These are phyloP conservation scores for Oxytorus armatus DNA, from an alignment of 2,888 invertebrate species.

Conservation along the genomic window DNA sequence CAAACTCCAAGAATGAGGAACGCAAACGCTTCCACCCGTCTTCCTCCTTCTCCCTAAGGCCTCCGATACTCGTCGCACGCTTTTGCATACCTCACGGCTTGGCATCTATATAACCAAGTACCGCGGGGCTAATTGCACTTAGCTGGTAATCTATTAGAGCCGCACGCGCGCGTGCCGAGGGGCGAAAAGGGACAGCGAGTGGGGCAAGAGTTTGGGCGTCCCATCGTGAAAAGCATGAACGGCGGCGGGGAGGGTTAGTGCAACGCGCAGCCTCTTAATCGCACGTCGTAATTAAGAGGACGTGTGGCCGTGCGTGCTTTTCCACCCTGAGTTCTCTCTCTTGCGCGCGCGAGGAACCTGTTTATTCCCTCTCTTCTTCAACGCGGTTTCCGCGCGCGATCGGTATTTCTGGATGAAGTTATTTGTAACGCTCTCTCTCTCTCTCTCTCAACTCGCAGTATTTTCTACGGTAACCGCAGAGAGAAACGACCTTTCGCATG, in stretches of 20 bases:
- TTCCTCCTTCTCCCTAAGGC: slow-evolving; percentile 38
- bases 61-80: slow-evolving; percentile 24
- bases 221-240: slow-evolving; percentile 29
- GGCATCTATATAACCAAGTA: slow-evolving; percentile 44
- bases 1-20: slow-evolving; percentile 48
- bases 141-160: slow-evolving; percentile 66
- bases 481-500: not conserved
- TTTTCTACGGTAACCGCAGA: slow-evolving; percentile 41
- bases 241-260: slow-evolving; percentile 34
- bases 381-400: slow-evolving; percentile 43
- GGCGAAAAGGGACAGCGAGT: slow-evolving; percentile 20
- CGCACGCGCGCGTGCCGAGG: slow-evolving; percentile 65
- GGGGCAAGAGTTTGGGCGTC: slow-evolving; percentile 38
- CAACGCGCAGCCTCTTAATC: slow-evolving; percentile 64
- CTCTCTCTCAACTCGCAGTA: slow-evolving; percentile 35
- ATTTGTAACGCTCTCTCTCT: slow-evolving; percentile 60
- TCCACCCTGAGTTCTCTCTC: slow-evolving; percentile 31
- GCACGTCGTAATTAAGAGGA: slow-evolving; percentile 67
- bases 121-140: slow-evolving; percentile 65
- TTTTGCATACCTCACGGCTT: slow-evolving; percentile 34
- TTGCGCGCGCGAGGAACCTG: too few relatives aligned
- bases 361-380: slow-evolving; percentile 20
- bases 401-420: slow-evolving; percentile 64
- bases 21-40: slow-evolving; percentile 43
- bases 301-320: slow-evolving; percentile 61